Conservation (phyloP, 2,113 vertebrate species). For the human (Homo sapiens) region GRCh38 chr21:25046501-25047000, state of each 20-base stretch:
- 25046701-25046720: not conserved
- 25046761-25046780: slow-evolving; percentile 4
- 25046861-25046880: not conserved
- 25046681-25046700: not conserved
- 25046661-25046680: not conserved
- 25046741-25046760: not conserved
- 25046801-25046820: not conserved
- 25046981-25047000: not conserved
- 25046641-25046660: not conserved
- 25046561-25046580: not conserved
- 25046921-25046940: slow-evolving; percentile 27
- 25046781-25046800: slow-evolving; percentile 29
- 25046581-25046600: not conserved
- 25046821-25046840: not conserved
- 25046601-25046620: not conserved
- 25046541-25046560: not conserved
- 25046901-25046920: slow-evolving; percentile 22
- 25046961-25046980: slow-evolving; percentile 29
- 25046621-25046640: too few species aligned
- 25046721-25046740: not conserved
- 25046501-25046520: not conserved
- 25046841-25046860: not conserved
- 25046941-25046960: not conserved
- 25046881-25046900: slow-evolving; percentile 3
- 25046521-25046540: not conserved